Conservation (phyloP, 2,113 vertebrate species). For the Myotis brandtii region DNA sequence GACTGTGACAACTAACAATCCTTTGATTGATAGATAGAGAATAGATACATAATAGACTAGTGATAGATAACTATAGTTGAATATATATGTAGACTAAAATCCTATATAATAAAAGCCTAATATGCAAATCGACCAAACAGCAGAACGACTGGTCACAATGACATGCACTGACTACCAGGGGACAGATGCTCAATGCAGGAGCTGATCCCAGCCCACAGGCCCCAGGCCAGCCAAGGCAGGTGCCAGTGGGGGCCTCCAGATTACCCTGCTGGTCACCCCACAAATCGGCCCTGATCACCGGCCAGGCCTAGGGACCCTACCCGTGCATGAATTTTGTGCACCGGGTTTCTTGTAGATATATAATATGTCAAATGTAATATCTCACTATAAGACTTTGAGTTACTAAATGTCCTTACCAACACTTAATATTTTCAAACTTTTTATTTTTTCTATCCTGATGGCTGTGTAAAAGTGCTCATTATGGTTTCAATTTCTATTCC, state of each 20-base stretch:
- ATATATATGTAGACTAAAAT: neutral
- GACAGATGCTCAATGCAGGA: too few relatives aligned
- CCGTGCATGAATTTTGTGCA: too few relatives aligned
- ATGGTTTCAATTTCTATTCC: neutral
- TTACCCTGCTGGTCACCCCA: too few relatives aligned
- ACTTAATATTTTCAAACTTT: neutral
- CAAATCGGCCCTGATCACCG: too few relatives aligned
- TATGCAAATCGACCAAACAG: too few relatives aligned
- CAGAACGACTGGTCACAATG: too few relatives aligned
- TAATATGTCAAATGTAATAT: neutral
- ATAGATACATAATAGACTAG: neutral
- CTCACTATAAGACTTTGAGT: neutral
- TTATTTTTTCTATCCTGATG: neutral
- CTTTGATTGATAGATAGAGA: neutral
- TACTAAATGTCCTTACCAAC: neutral
- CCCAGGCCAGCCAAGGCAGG: too few relatives aligned
- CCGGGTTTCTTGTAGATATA: neutral
- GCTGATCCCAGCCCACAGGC: too few relatives aligned
- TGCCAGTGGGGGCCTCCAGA: too few relatives aligned
- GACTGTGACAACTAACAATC: neutral
- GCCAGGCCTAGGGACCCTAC: too few relatives aligned
- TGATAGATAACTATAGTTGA: neutral
- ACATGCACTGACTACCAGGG: too few relatives aligned
- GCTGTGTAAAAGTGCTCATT: neutral
- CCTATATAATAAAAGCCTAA: too few relatives aligned